Percentiles rank a stretch among this genome's conserved stretches.
Conservation (phyloP, 2,888 invertebrate genomes). For the Amiota mariae region DNA sequence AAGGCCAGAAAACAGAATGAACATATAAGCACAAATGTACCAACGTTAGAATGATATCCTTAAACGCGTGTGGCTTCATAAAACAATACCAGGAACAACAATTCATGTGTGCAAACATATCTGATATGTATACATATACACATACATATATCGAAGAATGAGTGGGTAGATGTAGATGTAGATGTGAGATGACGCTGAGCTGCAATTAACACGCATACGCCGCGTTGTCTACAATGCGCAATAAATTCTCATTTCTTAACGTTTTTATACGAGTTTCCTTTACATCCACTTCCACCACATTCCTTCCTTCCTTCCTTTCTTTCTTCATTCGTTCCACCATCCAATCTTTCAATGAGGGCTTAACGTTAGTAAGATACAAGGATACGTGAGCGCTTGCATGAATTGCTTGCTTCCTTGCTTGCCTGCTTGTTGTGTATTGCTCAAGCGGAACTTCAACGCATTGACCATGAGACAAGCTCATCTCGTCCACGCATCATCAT, state of each 20-base stretch:
- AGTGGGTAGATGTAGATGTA: conserved; percentile 19
- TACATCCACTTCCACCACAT: not conserved
- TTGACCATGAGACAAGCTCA: not conserved
- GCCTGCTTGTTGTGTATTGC: not conserved
- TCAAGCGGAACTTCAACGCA: not conserved
- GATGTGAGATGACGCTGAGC: conserved; percentile 14
- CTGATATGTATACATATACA: too few species aligned
- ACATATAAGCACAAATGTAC: not conserved
- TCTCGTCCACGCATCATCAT: not conserved
- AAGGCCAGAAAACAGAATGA: too few species aligned
- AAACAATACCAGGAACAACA: not conserved
- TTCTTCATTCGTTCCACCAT: not conserved
- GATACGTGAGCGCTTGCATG: not conserved
- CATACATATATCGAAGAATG: not conserved
- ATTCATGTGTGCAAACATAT: too few species aligned
- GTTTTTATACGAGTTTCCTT: not conserved
- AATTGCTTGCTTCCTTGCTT: not conserved
- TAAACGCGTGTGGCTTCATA: not conserved
- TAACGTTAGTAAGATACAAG: not conserved
- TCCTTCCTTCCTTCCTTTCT: not conserved
- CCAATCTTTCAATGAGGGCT: not conserved
- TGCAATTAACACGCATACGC: conserved; percentile 18
- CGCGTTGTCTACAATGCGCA: not conserved
- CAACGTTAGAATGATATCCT: too few species aligned
- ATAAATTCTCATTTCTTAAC: conserved; percentile 7